These are phyloP conservation scores for Dermochelys coriacea DNA, from an alignment of 2,797 vertebrate species.

Conservation along the genomic window DNA sequence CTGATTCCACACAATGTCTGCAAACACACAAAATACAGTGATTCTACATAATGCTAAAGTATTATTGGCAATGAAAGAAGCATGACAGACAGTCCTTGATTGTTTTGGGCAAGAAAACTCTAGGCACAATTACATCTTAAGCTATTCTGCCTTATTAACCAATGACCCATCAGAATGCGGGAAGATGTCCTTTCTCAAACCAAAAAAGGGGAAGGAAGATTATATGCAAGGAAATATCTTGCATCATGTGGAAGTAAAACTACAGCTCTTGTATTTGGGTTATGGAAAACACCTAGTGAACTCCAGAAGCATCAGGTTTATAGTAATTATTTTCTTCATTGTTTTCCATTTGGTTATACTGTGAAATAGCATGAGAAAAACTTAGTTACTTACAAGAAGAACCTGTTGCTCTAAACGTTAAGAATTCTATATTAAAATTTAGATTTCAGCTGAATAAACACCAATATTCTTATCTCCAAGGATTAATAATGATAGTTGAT, in stretches of 20 bases:
- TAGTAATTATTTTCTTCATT: background rate
- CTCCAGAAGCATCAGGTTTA: background rate
- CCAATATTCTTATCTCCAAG: background rate
- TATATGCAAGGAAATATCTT: background rate
- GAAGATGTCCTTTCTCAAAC: no score
- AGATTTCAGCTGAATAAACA: background rate
- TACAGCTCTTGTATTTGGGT: background rate
- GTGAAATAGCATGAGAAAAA: conserved; percentile 11
- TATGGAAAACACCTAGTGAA: no score
- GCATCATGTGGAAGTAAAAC: background rate
- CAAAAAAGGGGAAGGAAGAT: no score
- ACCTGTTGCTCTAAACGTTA: background rate
- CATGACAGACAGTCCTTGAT: no score
- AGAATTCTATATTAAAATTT: background rate
- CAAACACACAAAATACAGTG: no score
- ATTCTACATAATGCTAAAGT: no score
- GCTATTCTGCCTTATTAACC: no score
- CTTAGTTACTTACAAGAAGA: conserved; percentile 32
- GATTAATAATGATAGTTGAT: background rate
- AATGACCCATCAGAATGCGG: no score
- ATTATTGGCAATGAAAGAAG: no score
- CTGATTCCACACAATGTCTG: no score
- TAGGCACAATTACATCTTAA: no score
- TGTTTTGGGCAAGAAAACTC: no score
- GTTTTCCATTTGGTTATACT: background rate